These are phyloP conservation scores for Furcula furcula DNA, from an alignment of 2,888 invertebrate genomes.

Conservation along the genomic window DNA sequence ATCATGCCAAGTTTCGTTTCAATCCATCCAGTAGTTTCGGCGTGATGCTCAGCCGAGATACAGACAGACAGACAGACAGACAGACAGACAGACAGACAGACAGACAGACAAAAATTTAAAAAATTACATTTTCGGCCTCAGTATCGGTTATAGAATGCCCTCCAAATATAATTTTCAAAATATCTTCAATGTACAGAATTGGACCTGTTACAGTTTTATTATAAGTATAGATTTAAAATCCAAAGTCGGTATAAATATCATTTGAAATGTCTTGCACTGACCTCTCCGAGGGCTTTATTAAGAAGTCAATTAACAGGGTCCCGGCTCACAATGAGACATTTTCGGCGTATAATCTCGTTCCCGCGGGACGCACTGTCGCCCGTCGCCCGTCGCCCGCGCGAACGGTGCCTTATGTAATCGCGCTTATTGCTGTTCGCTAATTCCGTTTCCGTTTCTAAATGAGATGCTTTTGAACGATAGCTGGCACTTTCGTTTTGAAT, in stretches of 20 bases:
- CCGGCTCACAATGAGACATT: conserved; percentile 23
- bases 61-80: too few relatives aligned
- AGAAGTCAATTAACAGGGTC: conserved; percentile 34
- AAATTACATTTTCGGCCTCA: too few relatives aligned
- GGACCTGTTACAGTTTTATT: too few relatives aligned
- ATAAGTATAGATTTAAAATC: not conserved
- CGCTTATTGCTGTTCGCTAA: conserved; percentile 14
- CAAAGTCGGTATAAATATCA: conserved; percentile 19
- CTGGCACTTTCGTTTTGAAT: not conserved
- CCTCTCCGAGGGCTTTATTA: conserved; percentile 23
- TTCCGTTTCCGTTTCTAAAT: conserved; percentile 3
- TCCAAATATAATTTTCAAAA: too few relatives aligned
- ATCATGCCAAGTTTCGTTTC: too few relatives aligned
- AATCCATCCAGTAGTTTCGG: too few relatives aligned
- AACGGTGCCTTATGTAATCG: conserved; percentile 12
- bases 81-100: too few relatives aligned
- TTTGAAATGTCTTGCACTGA: conserved; percentile 18
- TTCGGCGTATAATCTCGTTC: conserved; percentile 11
- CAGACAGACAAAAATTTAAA: too few relatives aligned
- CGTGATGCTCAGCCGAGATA: too few relatives aligned
- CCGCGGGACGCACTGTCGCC: conserved; percentile 1
- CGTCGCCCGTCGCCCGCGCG: conserved; percentile 6
- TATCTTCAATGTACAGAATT: too few relatives aligned
- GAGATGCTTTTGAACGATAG: not conserved
- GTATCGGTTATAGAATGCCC: too few relatives aligned